phyloP scores from a whole-genome alignment of 2,888 invertebrate species.

The Zygothrica quintamaculata region DNA sequence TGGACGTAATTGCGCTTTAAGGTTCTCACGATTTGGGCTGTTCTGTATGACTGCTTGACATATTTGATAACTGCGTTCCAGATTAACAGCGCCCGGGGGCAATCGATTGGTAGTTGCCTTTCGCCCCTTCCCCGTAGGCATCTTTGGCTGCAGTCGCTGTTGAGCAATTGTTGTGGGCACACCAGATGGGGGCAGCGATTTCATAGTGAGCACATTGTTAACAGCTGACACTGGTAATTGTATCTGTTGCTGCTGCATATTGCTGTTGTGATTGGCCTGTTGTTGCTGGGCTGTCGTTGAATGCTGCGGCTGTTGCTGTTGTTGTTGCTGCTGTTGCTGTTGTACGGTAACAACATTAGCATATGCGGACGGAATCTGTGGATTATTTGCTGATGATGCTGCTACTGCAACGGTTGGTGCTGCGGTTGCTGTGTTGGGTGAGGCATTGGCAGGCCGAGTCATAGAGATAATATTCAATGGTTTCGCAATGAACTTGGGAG shows the following conservation, averaged over 20 bases:
- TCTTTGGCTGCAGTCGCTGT: slow-evolving; percentile 81
- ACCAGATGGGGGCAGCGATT: slow-evolving; percentile 79
- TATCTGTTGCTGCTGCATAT: slow-evolving; percentile 40
- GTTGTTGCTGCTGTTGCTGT: slow-evolving; percentile 28
- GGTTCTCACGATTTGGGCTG: slow-evolving; percentile 94
- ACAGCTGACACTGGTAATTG: slow-evolving; percentile 81
- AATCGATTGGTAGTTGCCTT: slow-evolving; percentile 88
- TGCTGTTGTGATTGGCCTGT: slow-evolving; percentile 58
- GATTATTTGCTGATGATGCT: slow-evolving; percentile 32
- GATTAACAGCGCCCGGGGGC: slow-evolving; percentile 95
- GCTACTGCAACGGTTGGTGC: slow-evolving; percentile 46
- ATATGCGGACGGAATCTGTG: slow-evolving; percentile 78
- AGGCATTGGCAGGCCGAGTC: slow-evolving; percentile 71
- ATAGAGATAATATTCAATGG: slow-evolving; percentile 83
- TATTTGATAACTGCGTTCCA: slow-evolving; percentile 97
- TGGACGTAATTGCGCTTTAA: slow-evolving; percentile 93
- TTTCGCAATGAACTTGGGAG: slow-evolving; percentile 81
- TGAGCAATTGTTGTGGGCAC: slow-evolving; percentile 84
- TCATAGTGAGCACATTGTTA: slow-evolving; percentile 77
- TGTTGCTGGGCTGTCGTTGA: slow-evolving; percentile 35
- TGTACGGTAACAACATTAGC: slow-evolving; percentile 65
- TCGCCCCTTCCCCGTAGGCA: slow-evolving; percentile 83
- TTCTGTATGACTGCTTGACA: slow-evolving; percentile 97
- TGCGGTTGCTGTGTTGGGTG: slow-evolving; percentile 68
- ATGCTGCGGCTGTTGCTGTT: slow-evolving; percentile 39